Conservation (phyloP, 2,888 invertebrate genomes). For the Mythimna pallens region DNA sequence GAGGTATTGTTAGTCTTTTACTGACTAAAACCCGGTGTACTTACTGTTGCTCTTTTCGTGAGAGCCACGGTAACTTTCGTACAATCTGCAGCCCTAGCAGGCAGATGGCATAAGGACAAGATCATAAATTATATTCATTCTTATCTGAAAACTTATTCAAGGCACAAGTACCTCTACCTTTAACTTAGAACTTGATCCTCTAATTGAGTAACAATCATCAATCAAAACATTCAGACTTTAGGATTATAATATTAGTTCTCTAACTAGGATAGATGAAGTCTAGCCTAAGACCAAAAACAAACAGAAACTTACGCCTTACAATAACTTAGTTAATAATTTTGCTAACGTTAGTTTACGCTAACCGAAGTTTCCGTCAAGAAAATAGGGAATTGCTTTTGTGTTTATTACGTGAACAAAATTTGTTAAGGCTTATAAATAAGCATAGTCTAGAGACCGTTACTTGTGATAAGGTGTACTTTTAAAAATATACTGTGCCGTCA, state of each 20-base stretch:
- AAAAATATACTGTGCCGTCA: too few relatives aligned
- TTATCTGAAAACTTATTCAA: constrained; percentile 9
- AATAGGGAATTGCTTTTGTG: constrained; percentile 28
- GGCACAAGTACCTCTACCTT: background rate
- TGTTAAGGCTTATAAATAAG: background rate
- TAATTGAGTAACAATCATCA: constrained; percentile 38
- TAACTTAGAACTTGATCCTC: constrained; percentile 1
- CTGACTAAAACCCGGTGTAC: too few relatives aligned
- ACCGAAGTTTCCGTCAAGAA: constrained; percentile 23
- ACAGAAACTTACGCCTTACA: constrained; percentile 33
- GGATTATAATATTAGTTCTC: constrained; percentile 29
- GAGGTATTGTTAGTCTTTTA: too few relatives aligned
- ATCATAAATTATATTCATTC: background rate
- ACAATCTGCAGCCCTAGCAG: too few relatives aligned
- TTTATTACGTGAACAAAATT: constrained; percentile 6
- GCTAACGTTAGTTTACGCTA: constrained; percentile 8
- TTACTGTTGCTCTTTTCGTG: too few relatives aligned
- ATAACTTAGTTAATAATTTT: constrained; percentile 24
- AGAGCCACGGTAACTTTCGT: too few relatives aligned
- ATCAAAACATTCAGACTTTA: constrained; percentile 28
- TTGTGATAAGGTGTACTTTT: background rate
- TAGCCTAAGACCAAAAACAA: constrained; percentile 23
- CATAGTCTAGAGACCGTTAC: background rate
- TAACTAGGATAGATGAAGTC: constrained; percentile 42
- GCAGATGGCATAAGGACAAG: background rate